Evolutionary conservation across 2,888 invertebrate genomes (phyloP).

Genomic region (Laothoe populi): DNA sequence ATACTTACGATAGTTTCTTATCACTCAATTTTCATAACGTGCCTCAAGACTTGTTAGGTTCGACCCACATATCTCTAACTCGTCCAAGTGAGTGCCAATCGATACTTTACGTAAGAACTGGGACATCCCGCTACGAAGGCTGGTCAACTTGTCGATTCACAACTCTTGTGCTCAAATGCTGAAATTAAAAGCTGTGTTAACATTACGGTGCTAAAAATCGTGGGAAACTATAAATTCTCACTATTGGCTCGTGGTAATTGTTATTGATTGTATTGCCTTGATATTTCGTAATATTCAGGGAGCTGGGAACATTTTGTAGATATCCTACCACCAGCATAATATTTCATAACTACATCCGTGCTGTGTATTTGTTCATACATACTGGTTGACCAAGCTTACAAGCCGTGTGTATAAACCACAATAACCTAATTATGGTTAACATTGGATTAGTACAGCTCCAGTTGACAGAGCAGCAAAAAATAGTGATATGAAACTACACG

Average conservation of each 20-base stretch:
- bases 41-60: slow-evolving; percentile 29
- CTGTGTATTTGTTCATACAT: slow-evolving; percentile 5
- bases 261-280: background rate
- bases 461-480: slow-evolving; percentile 33
- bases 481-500: slow-evolving; percentile 30
- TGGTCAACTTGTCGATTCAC: slow-evolving; percentile 25
- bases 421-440: slow-evolving; percentile 36
- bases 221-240: slow-evolving; percentile 2
- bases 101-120: slow-evolving; percentile 43
- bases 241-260: background rate
- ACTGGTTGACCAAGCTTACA: slow-evolving; percentile 19
- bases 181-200: background rate
- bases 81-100: slow-evolving; percentile 50
- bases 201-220: background rate
- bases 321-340: too few species aligned
- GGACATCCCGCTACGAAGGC: slow-evolving; percentile 41
- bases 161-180: background rate
- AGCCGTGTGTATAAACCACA: slow-evolving; percentile 29
- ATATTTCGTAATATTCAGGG: background rate
- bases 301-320: background rate
- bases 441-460: slow-evolving; percentile 31
- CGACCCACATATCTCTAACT: slow-evolving; percentile 53
- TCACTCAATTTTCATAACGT: slow-evolving; percentile 1
- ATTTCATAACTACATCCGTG: background rate
- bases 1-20: background rate